A percentile compares a stretch with the other conserved stretches of the same genome.
These are phyloP conservation scores for Hormaphis cornu DNA, from an alignment of 1,140 invertebrate species.

Conservation along the genomic window DNA sequence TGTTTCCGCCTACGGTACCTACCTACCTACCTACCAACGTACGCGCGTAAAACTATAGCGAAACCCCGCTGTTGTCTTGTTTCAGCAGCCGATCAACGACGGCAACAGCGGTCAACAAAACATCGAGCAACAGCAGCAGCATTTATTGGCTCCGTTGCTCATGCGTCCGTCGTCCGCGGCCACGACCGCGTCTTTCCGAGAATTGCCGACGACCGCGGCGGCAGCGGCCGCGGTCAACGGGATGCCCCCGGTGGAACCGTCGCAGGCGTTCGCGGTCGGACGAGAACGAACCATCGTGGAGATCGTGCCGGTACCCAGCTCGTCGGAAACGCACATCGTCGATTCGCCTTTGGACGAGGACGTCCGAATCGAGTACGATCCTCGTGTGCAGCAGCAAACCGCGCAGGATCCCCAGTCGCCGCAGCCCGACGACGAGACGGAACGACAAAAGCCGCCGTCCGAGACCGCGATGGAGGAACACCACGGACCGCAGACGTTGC, in stretches of 20 bases:
- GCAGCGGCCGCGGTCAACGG: neutral
- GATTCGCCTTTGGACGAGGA: neutral
- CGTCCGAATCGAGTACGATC: neutral
- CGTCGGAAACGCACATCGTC: slow-evolving; percentile 1
- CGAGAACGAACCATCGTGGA: slow-evolving; percentile 1
- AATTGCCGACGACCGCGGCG: neutral
- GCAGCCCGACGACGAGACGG: neutral
- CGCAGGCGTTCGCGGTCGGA: neutral
- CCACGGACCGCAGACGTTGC: neutral
- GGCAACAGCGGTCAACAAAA: neutral
- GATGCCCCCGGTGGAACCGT: neutral
- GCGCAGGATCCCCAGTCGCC: neutral
- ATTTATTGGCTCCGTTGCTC: slow-evolving; percentile 4
- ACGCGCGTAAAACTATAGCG: too few species aligned
- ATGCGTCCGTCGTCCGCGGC: neutral
- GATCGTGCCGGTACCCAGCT: neutral
- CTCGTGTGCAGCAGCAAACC: neutral
- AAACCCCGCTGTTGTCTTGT: neutral
- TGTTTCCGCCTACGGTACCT: too few species aligned
- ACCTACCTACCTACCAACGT: too few species aligned
- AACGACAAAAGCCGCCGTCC: neutral
- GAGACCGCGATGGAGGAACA: too few species aligned
- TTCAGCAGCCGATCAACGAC: neutral
- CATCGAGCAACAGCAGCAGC: neutral
- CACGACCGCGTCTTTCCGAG: neutral